Evolutionary conservation across 2,113 vertebrate genomes (phyloP), one percentile per base, ranked within the genome.

Genomic region (Corvus moneduloides): DNA sequence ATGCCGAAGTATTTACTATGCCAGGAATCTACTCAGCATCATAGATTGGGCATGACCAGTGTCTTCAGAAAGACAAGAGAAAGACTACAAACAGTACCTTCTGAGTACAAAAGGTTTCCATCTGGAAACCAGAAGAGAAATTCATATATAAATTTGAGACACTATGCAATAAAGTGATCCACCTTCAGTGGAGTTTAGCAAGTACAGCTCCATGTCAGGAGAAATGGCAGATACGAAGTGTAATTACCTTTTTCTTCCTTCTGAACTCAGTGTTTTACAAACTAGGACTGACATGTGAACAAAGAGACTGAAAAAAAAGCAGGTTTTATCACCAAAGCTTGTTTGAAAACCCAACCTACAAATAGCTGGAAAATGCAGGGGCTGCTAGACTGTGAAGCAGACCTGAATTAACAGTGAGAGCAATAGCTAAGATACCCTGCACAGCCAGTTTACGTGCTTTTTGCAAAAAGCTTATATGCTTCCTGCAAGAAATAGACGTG

Each of bases 281-380:
- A 98, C 94, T 94, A 96, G 80, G 48, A 95, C 96, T 97, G 97
- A 97, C 94, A 95, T 82, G 54, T 67, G 79, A 97, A 97, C 93
- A 97, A 97, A 96, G 76, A 94, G 55, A 92, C 49, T 73, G 41
- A 62, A 51, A 67, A 75, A 94, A 96, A 66, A 35, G 32, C 3
- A 10, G 69, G 48, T 91, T 96, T 94, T 95, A 66, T 66, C 92
- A 82, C 52, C 48, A 59, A 52, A 54, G 39, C 79, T 81, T 91
- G 75, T 93, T 93, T 88, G 93, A 83, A 59, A 87, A 84, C 35
- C 30, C 59, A 78, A 73, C 56, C 89, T 92, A 88, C 55, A 94
- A 83, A 80, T 64, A 95, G 43, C 12, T 30, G 56, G 67, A 79
- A 90, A 94, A 95, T 7, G 12, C 67, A 95, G 35, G 44, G 46